A percentile compares a stretch with the other conserved stretches of the same genome.
Evolutionary conservation across 2,113 vertebrate genomes (phyloP).

Genomic region (Cyprinodon brontotheroides): DNA sequence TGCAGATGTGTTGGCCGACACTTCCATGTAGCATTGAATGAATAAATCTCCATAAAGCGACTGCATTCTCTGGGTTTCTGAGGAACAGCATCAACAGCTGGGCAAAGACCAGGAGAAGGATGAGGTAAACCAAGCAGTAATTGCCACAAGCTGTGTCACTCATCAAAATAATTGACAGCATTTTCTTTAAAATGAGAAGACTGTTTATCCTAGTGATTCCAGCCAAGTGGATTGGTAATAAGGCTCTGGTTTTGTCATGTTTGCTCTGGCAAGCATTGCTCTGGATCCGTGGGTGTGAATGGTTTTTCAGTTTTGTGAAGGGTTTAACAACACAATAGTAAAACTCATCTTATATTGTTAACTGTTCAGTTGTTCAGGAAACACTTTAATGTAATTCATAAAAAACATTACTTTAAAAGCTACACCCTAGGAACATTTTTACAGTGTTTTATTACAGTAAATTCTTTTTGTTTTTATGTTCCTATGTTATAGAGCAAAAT

Average conservation of each 20-base stretch:
- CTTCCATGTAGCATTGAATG: conserved; percentile 30
- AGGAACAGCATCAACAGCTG: conserved; percentile 48
- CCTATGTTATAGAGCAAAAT: neutral
- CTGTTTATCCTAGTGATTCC: conserved; percentile 39
- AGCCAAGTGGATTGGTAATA: conserved; percentile 36
- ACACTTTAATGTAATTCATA: neutral
- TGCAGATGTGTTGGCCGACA: conserved; percentile 2
- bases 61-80: conserved; percentile 36
- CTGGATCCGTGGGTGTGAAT: neutral
- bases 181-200: conserved; percentile 41
- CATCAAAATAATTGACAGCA: conserved; percentile 68
- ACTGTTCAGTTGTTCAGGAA: neutral
- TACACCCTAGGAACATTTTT: neutral
- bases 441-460: neutral
- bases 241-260: conserved; percentile 32
- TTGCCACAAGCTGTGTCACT: conserved; percentile 54
- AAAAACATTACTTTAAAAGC: neutral
- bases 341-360: neutral
- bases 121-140: conserved; percentile 53
- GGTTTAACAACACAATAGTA: neutral
- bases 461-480: neutral
- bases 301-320: neutral
- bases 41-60: conserved; percentile 67
- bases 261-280: conserved; percentile 6
- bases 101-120: conserved; percentile 28